phyloP scores from a whole-genome alignment of 2,113 vertebrate genomes.

The Noctilio leporinus region DNA sequence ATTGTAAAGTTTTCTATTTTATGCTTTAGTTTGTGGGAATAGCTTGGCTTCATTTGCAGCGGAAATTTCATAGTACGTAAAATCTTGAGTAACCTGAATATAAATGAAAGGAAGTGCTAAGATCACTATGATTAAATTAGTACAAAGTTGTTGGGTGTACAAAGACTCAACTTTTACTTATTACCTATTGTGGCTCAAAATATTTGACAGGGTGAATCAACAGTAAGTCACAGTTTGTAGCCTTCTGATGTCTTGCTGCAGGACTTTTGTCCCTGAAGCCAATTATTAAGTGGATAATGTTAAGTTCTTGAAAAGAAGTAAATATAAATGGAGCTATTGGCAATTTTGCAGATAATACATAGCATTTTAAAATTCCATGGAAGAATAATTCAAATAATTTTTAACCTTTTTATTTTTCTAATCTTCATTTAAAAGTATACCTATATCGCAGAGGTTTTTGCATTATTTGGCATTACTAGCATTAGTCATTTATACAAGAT shows the following conservation, averaged over 20 bases:
- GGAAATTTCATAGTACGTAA: neutral
- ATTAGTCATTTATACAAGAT: neutral
- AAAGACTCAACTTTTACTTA: neutral
- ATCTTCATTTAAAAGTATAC: neutral
- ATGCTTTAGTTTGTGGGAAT: neutral
- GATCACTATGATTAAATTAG: neutral
- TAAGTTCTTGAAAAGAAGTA: neutral
- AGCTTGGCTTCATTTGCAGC: neutral
- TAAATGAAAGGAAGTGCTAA: neutral
- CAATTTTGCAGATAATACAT: neutral
- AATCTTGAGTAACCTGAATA: neutral
- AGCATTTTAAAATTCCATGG: neutral
- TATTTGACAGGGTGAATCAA: neutral
- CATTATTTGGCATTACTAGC: neutral
- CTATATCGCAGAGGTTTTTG: neutral
- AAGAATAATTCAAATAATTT: neutral
- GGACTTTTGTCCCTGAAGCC: neutral
- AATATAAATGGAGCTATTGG: neutral
- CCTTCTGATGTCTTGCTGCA: neutral
- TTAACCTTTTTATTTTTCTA: neutral
- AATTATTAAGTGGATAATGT: neutral
- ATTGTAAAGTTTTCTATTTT: neutral
- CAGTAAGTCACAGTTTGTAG: neutral
- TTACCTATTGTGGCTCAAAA: neutral
- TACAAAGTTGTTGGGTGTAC: neutral